Percentiles rank a stretch among this genome's conserved stretches.
Conservation (phyloP, 2,113 vertebrate species). For the Arothron firmamentum region DNA sequence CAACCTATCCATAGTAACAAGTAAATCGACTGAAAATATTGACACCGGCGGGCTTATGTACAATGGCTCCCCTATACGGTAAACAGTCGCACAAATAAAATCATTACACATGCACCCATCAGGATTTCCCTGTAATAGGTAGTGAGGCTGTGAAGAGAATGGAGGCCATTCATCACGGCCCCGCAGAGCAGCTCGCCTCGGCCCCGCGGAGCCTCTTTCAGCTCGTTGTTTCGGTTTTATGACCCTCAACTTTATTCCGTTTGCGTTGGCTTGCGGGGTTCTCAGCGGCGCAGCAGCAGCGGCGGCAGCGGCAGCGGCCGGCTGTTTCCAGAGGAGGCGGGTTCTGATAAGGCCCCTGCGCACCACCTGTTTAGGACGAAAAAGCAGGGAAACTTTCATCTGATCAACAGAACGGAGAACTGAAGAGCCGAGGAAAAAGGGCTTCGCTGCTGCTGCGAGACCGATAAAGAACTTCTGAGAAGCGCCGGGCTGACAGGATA, state of each 20-base stretch:
- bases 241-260: background rate
- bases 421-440: background rate
- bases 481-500: no score
- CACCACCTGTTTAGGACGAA: background rate
- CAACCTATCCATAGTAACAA: constrained; percentile 31
- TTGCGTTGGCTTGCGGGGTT: background rate
- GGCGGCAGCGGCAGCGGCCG: background rate
- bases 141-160: constrained; percentile 2
- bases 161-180: constrained; percentile 3
- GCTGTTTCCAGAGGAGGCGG: background rate
- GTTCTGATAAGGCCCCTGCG: background rate
- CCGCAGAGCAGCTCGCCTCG: no score
- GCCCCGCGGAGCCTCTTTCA: background rate
- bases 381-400: background rate
- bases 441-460: no score
- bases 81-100: constrained; percentile 7
- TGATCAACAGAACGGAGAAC: background rate
- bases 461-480: no score
- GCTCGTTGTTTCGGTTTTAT: background rate
- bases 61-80: background rate
- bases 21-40: constrained; percentile 22
- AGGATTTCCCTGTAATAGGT: constrained; percentile 25
- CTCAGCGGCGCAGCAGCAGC: background rate
- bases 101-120: constrained; percentile 20
- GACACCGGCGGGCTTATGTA: constrained; percentile 10